phyloP scores from a whole-genome alignment of 1,140 invertebrate genomes.

The Melipona quadrifasciata region DNA sequence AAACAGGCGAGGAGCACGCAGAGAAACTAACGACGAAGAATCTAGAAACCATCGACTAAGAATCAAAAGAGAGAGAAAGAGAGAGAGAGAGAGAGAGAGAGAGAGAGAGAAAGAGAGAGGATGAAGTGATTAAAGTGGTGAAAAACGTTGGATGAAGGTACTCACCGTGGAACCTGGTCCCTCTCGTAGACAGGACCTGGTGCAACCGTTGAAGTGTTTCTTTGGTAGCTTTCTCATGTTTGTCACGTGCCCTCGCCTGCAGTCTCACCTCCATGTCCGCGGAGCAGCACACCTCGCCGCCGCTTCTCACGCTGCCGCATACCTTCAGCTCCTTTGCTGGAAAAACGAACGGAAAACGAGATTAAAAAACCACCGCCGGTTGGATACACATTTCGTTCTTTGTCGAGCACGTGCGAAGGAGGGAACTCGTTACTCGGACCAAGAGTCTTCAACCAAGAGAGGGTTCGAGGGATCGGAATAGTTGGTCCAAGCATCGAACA shows the following conservation, averaged over 20 bases:
- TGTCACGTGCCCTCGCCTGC: conserved; percentile 78
- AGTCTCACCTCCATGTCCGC: conserved; percentile 79
- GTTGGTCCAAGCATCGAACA: not conserved
- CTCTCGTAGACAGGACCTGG: conserved; percentile 75
- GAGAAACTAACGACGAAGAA: too few species aligned
- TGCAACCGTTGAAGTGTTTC: conserved; percentile 77
- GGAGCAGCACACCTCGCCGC: conserved; percentile 79
- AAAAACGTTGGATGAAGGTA: conserved; percentile 37
- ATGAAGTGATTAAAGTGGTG: conserved; percentile 48
- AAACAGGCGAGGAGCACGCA: too few species aligned
- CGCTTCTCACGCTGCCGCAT: conserved; percentile 78
- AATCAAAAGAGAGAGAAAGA: too few species aligned
- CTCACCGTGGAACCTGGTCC: conserved; percentile 78
- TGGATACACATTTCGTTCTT: not conserved
- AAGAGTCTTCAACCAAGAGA: not conserved
- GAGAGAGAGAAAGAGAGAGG: too few species aligned
- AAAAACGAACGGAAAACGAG: conserved; percentile 53
- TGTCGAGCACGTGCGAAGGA: not conserved
- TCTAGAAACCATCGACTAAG: too few species aligned
- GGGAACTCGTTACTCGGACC: not conserved
- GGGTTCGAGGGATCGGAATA: not conserved
- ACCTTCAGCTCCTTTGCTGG: conserved; percentile 79
- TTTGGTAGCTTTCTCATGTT: conserved; percentile 79
- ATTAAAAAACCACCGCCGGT: conserved; percentile 2
- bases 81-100: not conserved